Conservation (phyloP, 2,797 vertebrate species). For the Allobates femoralis region DNA sequence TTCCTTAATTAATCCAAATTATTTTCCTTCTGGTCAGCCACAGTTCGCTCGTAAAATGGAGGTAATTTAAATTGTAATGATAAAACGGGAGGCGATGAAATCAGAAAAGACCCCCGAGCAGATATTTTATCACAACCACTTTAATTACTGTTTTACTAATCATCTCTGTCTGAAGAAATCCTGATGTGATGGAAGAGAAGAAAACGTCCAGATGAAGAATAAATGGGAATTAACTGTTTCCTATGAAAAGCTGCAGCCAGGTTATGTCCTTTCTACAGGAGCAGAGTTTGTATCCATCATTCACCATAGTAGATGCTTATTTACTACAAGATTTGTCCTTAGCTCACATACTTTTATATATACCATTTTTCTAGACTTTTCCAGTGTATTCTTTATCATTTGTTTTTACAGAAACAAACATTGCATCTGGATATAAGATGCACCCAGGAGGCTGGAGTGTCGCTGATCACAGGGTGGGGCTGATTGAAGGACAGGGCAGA, state of each 20-base stretch:
- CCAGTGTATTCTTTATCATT: no score
- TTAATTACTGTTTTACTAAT: slow-evolving; percentile 73
- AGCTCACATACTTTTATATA: no score
- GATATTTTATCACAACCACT: slow-evolving; percentile 68
- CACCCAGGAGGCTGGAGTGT: no score
- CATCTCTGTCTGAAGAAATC: slow-evolving; percentile 65
- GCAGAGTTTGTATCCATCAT: neutral
- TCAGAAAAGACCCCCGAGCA: slow-evolving; percentile 66
- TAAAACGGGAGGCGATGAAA: slow-evolving; percentile 59
- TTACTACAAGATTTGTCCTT: no score
- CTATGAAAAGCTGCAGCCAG: neutral
- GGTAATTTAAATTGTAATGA: slow-evolving; percentile 65
- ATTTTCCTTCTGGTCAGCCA: slow-evolving; percentile 63
- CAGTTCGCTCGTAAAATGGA: slow-evolving; percentile 66
- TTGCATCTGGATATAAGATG: no score
- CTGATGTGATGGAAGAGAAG: neutral
- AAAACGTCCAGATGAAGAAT: neutral
- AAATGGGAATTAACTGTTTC: neutral
- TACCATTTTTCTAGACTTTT: no score
- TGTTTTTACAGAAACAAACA: no score
- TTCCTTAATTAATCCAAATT: slow-evolving; percentile 60
- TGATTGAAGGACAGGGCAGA: no score
- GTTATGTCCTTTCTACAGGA: neutral
- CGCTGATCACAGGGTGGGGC: no score
- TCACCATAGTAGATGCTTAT: neutral